Percentiles rank a stretch among this genome's conserved stretches.
Evolutionary conservation across 2,113 vertebrate species (phyloP).

Genomic region (Hymenochirus boettgeri): DNA sequence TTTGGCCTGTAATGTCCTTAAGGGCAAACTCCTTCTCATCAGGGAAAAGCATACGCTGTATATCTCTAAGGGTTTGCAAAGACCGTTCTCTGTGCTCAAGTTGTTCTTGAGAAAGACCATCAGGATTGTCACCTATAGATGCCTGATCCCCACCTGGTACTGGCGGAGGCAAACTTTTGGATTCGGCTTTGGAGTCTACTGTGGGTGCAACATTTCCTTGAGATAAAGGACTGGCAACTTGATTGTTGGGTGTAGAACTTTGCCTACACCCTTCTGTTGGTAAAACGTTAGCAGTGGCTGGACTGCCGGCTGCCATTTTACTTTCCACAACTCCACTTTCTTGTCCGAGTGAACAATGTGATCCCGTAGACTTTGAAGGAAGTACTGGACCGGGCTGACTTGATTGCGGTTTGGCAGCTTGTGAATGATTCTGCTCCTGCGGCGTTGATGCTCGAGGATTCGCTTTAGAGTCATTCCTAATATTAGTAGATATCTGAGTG

Average conservation of each 20-base stretch:
- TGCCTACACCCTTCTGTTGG: slow-evolving; percentile 72
- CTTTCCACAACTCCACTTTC: slow-evolving; percentile 82
- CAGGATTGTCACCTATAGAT: slow-evolving; percentile 87
- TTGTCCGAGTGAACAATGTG: slow-evolving; percentile 66
- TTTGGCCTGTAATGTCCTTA: slow-evolving; percentile 73
- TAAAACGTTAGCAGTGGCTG: slow-evolving; percentile 70
- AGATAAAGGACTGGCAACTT: slow-evolving; percentile 68
- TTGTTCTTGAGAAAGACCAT: slow-evolving; percentile 95
- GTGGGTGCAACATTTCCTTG: slow-evolving; percentile 75
- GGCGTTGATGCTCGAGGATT: slow-evolving; percentile 62
- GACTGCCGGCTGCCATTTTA: slow-evolving; percentile 82
- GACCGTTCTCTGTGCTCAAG: slow-evolving; percentile 94
- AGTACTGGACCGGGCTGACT: slow-evolving; percentile 70
- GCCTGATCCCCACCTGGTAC: slow-evolving; percentile 79
- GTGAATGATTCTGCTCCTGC: slow-evolving; percentile 86
- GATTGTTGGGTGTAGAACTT: slow-evolving; percentile 71
- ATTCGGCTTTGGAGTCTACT: slow-evolving; percentile 61
- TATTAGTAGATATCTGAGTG: slow-evolving; percentile 73
- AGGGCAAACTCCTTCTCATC: slow-evolving; percentile 78
- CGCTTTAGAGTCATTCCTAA: slow-evolving; percentile 82
- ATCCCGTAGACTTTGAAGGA: slow-evolving; percentile 60
- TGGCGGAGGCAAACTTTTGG: slow-evolving; percentile 60
- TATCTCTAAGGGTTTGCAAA: slow-evolving; percentile 90
- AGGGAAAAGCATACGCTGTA: slow-evolving; percentile 97
- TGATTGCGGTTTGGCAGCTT: slow-evolving; percentile 83